A percentile compares a stretch with the other conserved stretches of the same genome.
Evolutionary conservation across 2,113 vertebrate genomes (phyloP).

Genomic region (Sebastes fasciatus): DNA sequence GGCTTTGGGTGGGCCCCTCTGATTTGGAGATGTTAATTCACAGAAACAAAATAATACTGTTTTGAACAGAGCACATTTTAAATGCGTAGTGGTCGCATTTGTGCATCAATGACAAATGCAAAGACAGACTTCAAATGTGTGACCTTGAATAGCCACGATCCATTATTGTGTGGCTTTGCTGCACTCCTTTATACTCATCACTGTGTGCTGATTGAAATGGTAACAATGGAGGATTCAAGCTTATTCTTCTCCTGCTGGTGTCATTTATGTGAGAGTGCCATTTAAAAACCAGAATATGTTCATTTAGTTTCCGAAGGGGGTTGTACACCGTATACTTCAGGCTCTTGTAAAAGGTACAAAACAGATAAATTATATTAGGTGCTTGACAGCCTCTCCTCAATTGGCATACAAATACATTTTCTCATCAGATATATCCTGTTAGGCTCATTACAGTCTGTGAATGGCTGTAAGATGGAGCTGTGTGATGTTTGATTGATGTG

Average conservation of each 20-base stretch:
- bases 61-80: constrained; percentile 9
- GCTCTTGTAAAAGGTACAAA: background rate
- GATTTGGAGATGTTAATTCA: constrained; percentile 36
- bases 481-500: constrained; percentile 57
- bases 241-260: constrained; percentile 8
- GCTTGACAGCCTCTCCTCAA: background rate
- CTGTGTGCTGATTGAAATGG: background rate
- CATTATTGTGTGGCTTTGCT: background rate
- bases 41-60: constrained; percentile 16
- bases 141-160: background rate
- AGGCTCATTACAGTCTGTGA: constrained; percentile 49
- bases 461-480: constrained; percentile 46
- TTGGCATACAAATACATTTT: constrained; percentile 30
- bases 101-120: background rate
- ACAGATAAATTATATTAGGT: constrained; percentile 24
- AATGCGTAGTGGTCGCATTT: background rate
- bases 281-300: constrained; percentile 6
- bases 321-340: background rate
- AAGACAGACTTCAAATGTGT: background rate
- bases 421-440: constrained; percentile 23
- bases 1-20: constrained; percentile 50
- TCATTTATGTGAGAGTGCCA: background rate
- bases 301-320: background rate
- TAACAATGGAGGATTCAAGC: constrained; percentile 6
- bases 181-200: background rate